Evolutionary conservation across 2,797 vertebrate species (phyloP), one percentile per base, ranked within the genome.

Genomic region (Poeciliopsis paucimaculata): DNA sequence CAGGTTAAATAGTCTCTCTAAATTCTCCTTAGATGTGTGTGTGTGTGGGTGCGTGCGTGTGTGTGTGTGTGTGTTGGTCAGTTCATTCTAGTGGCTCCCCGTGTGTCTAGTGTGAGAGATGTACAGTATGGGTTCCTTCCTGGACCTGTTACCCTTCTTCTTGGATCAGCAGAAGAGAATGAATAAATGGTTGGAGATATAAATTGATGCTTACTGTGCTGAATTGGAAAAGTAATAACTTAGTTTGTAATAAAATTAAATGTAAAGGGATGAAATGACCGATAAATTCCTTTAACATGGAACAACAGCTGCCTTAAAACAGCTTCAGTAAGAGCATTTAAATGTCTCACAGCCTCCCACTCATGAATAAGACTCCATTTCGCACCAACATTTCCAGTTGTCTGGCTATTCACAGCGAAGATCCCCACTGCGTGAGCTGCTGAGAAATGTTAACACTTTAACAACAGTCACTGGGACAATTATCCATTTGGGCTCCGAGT

Each of bases 401-500:
- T 91, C 90, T 93, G 91, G 89, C 86, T 90, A 78, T 91, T 91
- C 72, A 34, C 86, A 72, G 82, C 79, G 72, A 84, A 84, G 80
- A 80, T 89, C 87, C 93, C 88, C 83, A 83, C 89, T 89, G 93
- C 26, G 90, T 9, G 84, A 90, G 85, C 90, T n/a, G 83, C 87
- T 87, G 90, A 90, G 89, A 93, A 89, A 87, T 87, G 90, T 88
- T 92, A 92, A 91, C 88, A 90, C 90, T 92, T 91, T 77, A 88
- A 91, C 90, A 91, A 92, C 90, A 92, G 88, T 89, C 90, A 92
- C 78, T 91, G 92, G 83, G 82, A 84, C 85, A 81, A 86, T 91
- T 91, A 92, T 93, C 90, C 91, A 79, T 88, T 81, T 36, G 73
- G 88, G 79, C 86, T 84, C 86, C 77, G 76, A 84, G 90, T 89